phyloP scores from a whole-genome alignment of 2,113 vertebrate species.

The Carassius gibelio region DNA sequence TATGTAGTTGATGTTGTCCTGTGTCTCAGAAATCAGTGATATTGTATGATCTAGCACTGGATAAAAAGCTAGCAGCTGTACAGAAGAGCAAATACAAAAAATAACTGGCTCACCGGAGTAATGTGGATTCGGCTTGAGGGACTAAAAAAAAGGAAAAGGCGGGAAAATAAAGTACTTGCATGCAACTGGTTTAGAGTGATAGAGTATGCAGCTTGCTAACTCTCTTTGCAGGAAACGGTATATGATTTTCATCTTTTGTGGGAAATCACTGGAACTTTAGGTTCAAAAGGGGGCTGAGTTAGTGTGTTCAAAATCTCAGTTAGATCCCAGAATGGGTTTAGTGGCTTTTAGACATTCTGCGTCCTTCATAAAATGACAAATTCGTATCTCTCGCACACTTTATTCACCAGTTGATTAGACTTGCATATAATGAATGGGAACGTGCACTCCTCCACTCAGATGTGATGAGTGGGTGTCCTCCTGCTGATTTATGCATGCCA shows the following conservation, averaged over 20 bases:
- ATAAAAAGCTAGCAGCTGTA: background rate
- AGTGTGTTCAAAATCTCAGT: background rate
- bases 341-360: background rate
- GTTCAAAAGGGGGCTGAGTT: background rate
- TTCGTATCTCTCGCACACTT: background rate
- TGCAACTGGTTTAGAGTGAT: background rate
- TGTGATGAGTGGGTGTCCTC: background rate
- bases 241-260: background rate
- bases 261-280: background rate
- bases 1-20: background rate
- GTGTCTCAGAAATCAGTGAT: background rate
- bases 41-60: background rate
- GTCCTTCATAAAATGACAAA: background rate
- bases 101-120: background rate
- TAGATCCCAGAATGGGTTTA: background rate
- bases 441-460: background rate
- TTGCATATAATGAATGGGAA: background rate
- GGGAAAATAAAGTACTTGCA: background rate
- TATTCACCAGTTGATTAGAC: background rate
- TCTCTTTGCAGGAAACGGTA: background rate
- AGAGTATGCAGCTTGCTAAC: background rate
- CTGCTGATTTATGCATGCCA: constrained; percentile 5
- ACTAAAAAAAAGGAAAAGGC: background rate
- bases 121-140: background rate
- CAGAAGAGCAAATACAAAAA: background rate